These are phyloP conservation scores for Mellilla xanthometata DNA, from an alignment of 2,888 invertebrate species.

Conservation along the genomic window DNA sequence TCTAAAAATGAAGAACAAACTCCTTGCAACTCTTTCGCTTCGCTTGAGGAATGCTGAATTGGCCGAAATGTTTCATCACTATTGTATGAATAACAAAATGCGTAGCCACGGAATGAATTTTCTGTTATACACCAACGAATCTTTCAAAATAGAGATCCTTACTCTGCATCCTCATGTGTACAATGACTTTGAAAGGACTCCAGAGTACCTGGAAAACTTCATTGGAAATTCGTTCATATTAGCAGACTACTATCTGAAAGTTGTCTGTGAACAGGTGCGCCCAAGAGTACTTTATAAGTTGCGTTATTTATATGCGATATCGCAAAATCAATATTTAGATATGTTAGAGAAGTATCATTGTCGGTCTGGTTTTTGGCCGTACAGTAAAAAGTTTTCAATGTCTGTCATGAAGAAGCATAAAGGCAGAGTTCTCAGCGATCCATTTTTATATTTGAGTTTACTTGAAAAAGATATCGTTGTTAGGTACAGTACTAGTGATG, in stretches of 20 bases:
- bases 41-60: constrained; percentile 43
- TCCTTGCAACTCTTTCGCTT: constrained; percentile 42
- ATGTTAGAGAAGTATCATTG: constrained; percentile 41
- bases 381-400: constrained; percentile 38
- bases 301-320: constrained; percentile 32
- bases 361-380: background rate
- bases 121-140: constrained; percentile 45
- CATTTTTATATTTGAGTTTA: constrained; percentile 42
- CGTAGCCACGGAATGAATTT: constrained; percentile 47
- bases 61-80: constrained; percentile 45
- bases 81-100: constrained; percentile 42
- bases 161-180: constrained; percentile 1
- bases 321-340: constrained; percentile 44
- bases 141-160: constrained; percentile 46
- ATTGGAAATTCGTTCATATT: constrained; percentile 41
- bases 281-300: constrained; percentile 6
- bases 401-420: constrained; percentile 51
- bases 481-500: constrained; percentile 39
- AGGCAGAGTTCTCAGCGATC: constrained; percentile 41
- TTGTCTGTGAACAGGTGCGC: background rate
- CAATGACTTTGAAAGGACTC: constrained; percentile 2
- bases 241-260: constrained; percentile 18
- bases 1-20: constrained; percentile 54
- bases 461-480: constrained; percentile 37
- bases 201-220: constrained; percentile 30